Evolutionary conservation across 2,888 invertebrate genomes (phyloP), one percentile per base, ranked within the genome.

Genomic region (Philereme transversata): DNA sequence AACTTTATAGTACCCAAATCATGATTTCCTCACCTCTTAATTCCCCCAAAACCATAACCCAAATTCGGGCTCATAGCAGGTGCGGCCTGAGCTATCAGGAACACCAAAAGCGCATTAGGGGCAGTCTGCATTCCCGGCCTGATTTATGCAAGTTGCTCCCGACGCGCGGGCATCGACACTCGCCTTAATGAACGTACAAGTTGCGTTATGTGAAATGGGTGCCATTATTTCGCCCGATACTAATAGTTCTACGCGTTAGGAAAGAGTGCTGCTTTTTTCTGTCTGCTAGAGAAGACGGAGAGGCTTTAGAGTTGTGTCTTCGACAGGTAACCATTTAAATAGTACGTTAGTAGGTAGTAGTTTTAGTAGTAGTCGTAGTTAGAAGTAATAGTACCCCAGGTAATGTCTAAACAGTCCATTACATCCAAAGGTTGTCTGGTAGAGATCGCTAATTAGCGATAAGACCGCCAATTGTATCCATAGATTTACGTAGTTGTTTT

Each of bases 51-150:
- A 51, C 46, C 44, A 48, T 57, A 38, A 40, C 44, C 44, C n/a
- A 40, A 60, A 63, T 62, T 57, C 74, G 75, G 73, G 69, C 68
- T 69, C 73, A 73, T 78, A 79, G 78, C 73, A 80, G 74, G 69
- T 69, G 71, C 68, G 69, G 78, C 8, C 6, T 83, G 79, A 79
- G 85, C 84, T 88, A 89, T 89, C 89, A 82, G 79, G 76, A 82
- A 91, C 91, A 91, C 84, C 84, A 81, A 90, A 90, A 91, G 88
- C 90, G 87, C 91, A 91, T 91, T 91, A 91, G 86, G 87, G 84
- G 83, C 83, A 81, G 76, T 76, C 82, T 75, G 86, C 89, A 89
- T 90, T 89, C 88, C 78, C 84, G 72, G 75, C 76, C 90, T 90
- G 90, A 90, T 91, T 90, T 89, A 91, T 91, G 88, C 90, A 88